These are phyloP conservation scores for Limanda limanda DNA, from an alignment of 2,113 vertebrate genomes.

Conservation along the genomic window DNA sequence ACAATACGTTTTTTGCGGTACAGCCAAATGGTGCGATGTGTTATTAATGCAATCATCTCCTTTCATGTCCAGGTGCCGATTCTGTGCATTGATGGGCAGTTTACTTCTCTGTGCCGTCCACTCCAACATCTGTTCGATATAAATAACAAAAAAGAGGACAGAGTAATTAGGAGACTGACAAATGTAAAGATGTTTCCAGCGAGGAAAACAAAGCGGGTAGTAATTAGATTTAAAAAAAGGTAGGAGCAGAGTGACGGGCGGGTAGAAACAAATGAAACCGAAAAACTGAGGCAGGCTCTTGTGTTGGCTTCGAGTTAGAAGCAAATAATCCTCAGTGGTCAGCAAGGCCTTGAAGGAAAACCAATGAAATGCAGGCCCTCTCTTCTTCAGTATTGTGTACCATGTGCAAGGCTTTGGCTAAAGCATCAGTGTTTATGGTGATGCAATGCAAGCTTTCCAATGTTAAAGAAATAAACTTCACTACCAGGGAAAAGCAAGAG, in stretches of 20 bases:
- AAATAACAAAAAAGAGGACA: neutral
- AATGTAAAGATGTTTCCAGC: neutral
- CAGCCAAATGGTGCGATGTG: conserved; percentile 5
- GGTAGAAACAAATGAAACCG: neutral
- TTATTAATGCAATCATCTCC: conserved; percentile 19
- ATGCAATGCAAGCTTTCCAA: too few relatives aligned
- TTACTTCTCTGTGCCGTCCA: neutral
- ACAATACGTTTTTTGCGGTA: conserved; percentile 8
- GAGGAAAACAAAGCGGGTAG: neutral
- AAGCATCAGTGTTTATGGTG: too few relatives aligned
- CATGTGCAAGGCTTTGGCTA: neutral
- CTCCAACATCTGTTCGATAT: neutral
- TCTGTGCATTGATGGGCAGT: neutral
- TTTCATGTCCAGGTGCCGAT: conserved; percentile 26
- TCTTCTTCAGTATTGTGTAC: neutral
- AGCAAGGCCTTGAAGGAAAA: neutral
- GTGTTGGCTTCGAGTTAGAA: neutral
- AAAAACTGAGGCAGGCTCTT: neutral
- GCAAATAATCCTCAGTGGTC: neutral
- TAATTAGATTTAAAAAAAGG: neutral
- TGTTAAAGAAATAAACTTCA: neutral
- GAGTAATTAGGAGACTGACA: neutral
- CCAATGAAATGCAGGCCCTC: neutral
- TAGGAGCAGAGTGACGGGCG: neutral
- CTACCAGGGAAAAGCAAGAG: neutral